Evolutionary conservation across 2,797 vertebrate genomes (phyloP), one percentile per base, ranked within the genome.

Genomic region (Xenopus petersii): DNA sequence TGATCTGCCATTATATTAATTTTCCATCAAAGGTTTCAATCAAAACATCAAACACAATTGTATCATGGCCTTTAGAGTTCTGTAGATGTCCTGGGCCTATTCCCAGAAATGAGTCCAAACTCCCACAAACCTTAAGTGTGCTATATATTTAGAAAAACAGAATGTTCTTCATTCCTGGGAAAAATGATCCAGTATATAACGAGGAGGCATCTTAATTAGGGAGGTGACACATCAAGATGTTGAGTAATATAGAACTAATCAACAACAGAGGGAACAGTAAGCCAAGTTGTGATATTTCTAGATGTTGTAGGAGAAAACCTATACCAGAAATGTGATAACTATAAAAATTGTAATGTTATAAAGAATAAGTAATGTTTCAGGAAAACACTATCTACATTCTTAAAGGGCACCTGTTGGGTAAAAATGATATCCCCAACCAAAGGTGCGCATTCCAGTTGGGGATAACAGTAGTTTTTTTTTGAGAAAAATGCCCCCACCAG

Each of bases 161-260:
- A 33, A 66, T 74, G 77, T 74, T 79, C 77, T 24, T 70, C 69
- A 60, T 65, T 64, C 24, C 71, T 54, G 21, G 62, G 55, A 79
- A 47, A 42, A 66, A 70, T 69, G 36, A 42, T 17, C 67, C 33
- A 62, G 36, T 74, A 30, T 66, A n/a, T 47, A 74, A 59, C 21
- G 67, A 70, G 61, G 62, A 70, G 71, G 62, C 71, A 74, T 79
- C 56, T 74, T 74, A 74, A 79, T 74, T 79, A 74, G 72, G 54
- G 30, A 26, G 62, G 65, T 79, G 77, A 79, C 71, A 74, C 77
- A 78, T 70, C 60, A 60, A 70, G 42, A 65, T 42, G 54, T 79
- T 74, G 66, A 74, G 67, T 70, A 70, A 74, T 70, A 58, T 17
- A 66, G 10, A 10, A 59, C 64, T 17, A 69, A 47, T 64, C 33